Conservation (phyloP, 2,113 vertebrate genomes). For the Panurus biarmicus region DNA sequence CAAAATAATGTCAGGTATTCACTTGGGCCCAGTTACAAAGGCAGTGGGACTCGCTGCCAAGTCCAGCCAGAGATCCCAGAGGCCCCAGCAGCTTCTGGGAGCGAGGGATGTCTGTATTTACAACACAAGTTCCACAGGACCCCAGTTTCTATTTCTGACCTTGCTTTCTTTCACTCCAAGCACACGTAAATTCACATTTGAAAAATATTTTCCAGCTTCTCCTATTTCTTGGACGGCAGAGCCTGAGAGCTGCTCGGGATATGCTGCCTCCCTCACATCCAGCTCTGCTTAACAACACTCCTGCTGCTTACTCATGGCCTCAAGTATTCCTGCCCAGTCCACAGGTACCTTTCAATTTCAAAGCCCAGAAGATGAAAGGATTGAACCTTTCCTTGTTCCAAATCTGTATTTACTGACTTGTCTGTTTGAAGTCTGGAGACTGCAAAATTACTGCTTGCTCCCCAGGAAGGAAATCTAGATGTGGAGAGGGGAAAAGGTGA, state of each 20-base stretch:
- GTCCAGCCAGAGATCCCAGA: not conserved
- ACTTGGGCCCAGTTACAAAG: not conserved
- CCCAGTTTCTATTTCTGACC: not conserved
- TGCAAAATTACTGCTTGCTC: not conserved
- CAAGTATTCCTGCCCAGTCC: not conserved
- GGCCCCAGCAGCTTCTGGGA: not conserved
- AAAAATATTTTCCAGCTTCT: slow-evolving; percentile 62
- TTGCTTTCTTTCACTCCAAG: not conserved
- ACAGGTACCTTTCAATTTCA: slow-evolving; percentile 27
- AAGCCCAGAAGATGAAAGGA: slow-evolving; percentile 39
- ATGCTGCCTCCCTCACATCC: not conserved
- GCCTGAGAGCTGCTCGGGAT: not conserved
- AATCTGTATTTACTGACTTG: not conserved
- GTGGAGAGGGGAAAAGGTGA: slow-evolving; percentile 9
- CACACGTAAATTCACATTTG: not conserved
- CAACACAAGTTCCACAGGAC: not conserved
- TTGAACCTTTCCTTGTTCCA: not conserved
- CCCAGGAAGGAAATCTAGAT: not conserved
- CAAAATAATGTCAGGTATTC: not conserved
- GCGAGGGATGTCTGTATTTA: not conserved
- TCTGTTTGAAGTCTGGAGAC: slow-evolving; percentile 14
- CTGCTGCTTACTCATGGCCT: slow-evolving; percentile 35
- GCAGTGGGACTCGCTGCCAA: not conserved
- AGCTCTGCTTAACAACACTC: not conserved
- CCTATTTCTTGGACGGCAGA: slow-evolving; percentile 21